Evolutionary conservation across 2,113 vertebrate genomes (phyloP).

Genomic region (Menura novaehollandiae): DNA sequence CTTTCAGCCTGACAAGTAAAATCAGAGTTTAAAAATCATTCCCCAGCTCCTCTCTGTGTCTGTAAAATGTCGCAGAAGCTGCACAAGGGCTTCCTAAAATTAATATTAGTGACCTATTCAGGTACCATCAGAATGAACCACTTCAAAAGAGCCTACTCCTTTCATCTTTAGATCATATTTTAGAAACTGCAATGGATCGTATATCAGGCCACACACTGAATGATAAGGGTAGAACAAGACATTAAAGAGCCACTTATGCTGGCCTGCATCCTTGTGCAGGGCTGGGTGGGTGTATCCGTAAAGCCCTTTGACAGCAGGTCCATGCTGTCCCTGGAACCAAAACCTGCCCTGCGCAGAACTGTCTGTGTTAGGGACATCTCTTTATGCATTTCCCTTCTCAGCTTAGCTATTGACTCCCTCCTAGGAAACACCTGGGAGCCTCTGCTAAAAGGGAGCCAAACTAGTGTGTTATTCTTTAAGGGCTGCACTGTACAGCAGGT

Average conservation of each 20-base stretch:
- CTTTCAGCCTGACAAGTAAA: not conserved
- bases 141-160: not conserved
- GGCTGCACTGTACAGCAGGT: fast-evolving
- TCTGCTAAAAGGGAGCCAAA: not conserved
- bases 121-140: not conserved
- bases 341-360: no score
- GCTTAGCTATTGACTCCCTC: fast-evolving
- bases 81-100: not conserved
- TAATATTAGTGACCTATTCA: not conserved
- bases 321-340: fast-evolving
- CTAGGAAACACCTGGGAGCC: fast-evolving
- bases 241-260: not conserved
- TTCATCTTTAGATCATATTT: not conserved
- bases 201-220: not conserved
- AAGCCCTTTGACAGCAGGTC: not conserved
- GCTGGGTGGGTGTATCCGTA: fast-evolving
- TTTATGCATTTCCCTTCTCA: not conserved
- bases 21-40: not conserved
- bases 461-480: not conserved
- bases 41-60: fast-evolving
- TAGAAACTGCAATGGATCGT: not conserved
- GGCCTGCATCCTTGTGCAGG: fast-evolving
- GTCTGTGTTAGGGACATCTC: fast-evolving
- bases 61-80: not conserved
- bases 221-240: not conserved